These are phyloP conservation scores for Hassar affinis DNA, from an alignment of 2,113 vertebrate species.

Conservation along the genomic window DNA sequence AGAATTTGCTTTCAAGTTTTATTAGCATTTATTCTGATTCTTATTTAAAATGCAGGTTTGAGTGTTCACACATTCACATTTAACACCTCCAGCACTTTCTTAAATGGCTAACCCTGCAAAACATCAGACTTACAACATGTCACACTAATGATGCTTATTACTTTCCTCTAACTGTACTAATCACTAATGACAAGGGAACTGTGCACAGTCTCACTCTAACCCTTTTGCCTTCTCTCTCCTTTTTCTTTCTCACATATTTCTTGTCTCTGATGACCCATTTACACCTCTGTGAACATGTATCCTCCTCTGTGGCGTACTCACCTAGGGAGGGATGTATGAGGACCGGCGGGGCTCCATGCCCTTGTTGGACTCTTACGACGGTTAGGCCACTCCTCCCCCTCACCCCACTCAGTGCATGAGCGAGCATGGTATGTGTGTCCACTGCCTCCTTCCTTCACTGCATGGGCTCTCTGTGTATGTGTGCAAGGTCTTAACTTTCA, in stretches of 20 bases:
- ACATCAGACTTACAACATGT: neutral
- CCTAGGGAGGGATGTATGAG: conserved; percentile 75
- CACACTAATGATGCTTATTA: neutral
- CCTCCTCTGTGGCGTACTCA: conserved; percentile 13
- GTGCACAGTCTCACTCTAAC: conserved; percentile 6
- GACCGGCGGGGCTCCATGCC: conserved; percentile 73
- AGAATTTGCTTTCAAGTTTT: neutral
- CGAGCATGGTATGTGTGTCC: conserved; percentile 77
- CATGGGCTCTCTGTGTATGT: conserved; percentile 58
- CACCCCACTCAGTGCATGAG: conserved; percentile 74
- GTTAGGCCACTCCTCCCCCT: conserved; percentile 74
- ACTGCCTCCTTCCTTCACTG: conserved; percentile 56
- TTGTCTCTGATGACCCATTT: conserved; percentile 34
- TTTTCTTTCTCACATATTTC: conserved; percentile 43
- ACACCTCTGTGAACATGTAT: conserved; percentile 12
- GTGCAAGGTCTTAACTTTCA: conserved; percentile 39
- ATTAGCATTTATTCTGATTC: neutral
- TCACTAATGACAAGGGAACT: conserved; percentile 1
- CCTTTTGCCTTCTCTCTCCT: conserved; percentile 37
- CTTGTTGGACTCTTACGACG: conserved; percentile 78
- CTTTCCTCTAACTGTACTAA: conserved; percentile 30
- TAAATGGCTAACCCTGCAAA: neutral
- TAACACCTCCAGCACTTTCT: neutral
- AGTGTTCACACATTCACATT: neutral
- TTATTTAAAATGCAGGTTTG: neutral